These are phyloP conservation scores for Brotula barbata DNA, from an alignment of 2,797 vertebrate species.

Conservation along the genomic window DNA sequence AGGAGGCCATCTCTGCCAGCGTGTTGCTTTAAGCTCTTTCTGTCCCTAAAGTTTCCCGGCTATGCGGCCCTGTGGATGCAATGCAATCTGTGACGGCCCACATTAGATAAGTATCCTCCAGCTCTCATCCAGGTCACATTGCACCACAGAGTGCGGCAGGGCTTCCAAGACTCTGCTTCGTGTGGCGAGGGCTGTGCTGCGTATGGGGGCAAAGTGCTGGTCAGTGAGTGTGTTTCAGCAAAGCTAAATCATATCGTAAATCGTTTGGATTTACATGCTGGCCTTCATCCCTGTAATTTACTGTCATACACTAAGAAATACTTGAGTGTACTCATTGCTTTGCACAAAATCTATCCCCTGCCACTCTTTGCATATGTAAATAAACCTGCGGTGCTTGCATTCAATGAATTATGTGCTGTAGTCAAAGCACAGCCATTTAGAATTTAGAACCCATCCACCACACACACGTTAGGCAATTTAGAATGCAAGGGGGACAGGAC, in stretches of 20 bases:
- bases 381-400: too few species aligned
- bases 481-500: too few species aligned
- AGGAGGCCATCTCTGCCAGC: conserved; percentile 22
- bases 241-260: conserved; percentile 1
- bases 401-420: too few species aligned
- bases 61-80: conserved; percentile 42
- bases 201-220: conserved; percentile 15
- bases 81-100: conserved; percentile 66
- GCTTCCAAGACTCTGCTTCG: conserved; percentile 23
- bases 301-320: too few species aligned
- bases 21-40: conserved; percentile 50
- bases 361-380: too few species aligned
- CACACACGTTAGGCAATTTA: too few species aligned
- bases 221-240: conserved; percentile 27
- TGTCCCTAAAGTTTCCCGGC: conserved; percentile 59
- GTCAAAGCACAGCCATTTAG: too few species aligned
- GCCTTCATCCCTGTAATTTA: too few species aligned
- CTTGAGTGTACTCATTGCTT: too few species aligned
- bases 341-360: too few species aligned
- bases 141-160: conserved; percentile 43
- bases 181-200: conserved; percentile 24
- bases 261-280: neutral
- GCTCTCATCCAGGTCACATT: conserved; percentile 64
- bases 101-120: conserved; percentile 55
- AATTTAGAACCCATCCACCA: too few species aligned